Conservation (phyloP, 1,140 invertebrate species). For the Ganaspis sp. region DNA sequence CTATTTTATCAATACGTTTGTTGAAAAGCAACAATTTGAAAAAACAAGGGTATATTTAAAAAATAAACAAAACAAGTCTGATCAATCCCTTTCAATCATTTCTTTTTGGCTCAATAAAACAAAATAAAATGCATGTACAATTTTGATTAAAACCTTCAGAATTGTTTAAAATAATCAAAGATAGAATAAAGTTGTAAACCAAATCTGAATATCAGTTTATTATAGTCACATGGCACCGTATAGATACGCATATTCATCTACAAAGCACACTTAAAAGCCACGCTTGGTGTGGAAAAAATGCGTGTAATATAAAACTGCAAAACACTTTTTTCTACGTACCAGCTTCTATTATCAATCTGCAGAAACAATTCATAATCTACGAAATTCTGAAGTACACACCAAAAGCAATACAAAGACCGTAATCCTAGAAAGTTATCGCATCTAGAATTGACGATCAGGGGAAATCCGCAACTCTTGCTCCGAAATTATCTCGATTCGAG, state of each 20-base stretch:
- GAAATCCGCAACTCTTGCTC: background rate
- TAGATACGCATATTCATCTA: background rate
- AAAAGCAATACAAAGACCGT: background rate
- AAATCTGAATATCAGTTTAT: background rate
- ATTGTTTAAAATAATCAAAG: background rate
- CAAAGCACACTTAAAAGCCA: constrained; percentile 10
- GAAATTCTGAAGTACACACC: background rate
- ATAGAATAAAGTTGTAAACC: background rate
- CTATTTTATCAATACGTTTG: too few species aligned
- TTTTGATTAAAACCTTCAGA: background rate
- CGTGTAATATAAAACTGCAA: background rate
- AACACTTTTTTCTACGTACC: background rate
- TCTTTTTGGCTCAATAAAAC: background rate
- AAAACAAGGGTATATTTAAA: too few species aligned
- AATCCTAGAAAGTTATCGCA: constrained; percentile 10
- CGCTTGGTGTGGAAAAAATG: constrained; percentile 1
- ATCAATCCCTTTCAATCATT: background rate
- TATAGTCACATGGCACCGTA: constrained; percentile 22
- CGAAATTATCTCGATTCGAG: background rate
- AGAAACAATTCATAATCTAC: background rate
- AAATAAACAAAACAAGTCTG: too few species aligned
- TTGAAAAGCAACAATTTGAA: too few species aligned
- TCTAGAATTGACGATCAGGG: background rate
- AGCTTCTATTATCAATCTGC: background rate
- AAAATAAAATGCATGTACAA: background rate